Conservation (phyloP, 2,888 invertebrate species). For the Pantelozetes paolii region DNA sequence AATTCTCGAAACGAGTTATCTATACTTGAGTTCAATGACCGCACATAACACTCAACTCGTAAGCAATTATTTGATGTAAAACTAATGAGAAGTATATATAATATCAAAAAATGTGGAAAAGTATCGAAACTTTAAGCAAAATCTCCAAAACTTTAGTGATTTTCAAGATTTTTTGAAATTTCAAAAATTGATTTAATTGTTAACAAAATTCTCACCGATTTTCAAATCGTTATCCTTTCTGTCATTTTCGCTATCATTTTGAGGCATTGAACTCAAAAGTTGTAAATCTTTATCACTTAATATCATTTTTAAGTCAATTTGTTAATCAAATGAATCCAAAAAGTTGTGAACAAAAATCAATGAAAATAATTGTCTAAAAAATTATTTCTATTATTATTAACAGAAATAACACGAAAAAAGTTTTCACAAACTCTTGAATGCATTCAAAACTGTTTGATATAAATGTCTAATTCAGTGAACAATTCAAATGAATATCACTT, state of each 20-base stretch:
- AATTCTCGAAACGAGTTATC: constrained; percentile 21
- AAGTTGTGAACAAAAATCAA: background rate
- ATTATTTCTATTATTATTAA: background rate
- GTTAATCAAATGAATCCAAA: background rate
- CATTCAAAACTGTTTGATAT: background rate
- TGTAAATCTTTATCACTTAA: constrained; percentile 50
- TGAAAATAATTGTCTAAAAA: background rate
- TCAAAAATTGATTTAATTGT: too few species aligned
- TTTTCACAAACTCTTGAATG: background rate
- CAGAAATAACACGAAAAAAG: constrained; percentile 24
- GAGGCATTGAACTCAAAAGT: constrained; percentile 47
- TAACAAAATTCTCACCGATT: constrained; percentile 48
- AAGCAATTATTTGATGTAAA: background rate
- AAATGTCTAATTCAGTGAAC: constrained; percentile 3
- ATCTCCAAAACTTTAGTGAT: too few species aligned
- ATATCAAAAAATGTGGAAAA: too few species aligned
- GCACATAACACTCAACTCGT: constrained; percentile 15
- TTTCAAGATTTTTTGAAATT: too few species aligned
- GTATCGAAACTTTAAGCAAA: background rate
- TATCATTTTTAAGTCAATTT: constrained; percentile 47
- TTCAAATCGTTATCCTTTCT: constrained; percentile 49
- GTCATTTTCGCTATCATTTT: constrained; percentile 45
- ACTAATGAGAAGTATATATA: too few species aligned
- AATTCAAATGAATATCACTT: constrained; percentile 34
- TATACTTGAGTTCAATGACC: constrained; percentile 4